phyloP scores from a whole-genome alignment of 2,888 invertebrate species.

The Heterodera filipjevi region DNA sequence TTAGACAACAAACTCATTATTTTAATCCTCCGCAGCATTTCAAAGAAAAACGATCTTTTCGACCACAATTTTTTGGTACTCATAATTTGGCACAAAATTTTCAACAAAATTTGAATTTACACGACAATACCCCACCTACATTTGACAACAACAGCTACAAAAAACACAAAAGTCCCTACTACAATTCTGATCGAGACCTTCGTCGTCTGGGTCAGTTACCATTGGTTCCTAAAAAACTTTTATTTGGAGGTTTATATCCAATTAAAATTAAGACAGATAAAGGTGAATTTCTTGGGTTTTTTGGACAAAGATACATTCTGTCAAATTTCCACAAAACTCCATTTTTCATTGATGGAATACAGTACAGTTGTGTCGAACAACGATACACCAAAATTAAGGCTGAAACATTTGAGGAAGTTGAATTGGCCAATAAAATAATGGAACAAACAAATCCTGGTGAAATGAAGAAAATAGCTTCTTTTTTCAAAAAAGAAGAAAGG shows the following conservation, averaged over 20 bases:
- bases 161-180: too few species aligned
- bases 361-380: not conserved
- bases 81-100: too few species aligned
- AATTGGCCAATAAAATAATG: conserved; percentile 11
- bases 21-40: too few species aligned
- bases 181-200: too few species aligned
- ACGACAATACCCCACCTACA: too few species aligned
- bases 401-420: not conserved
- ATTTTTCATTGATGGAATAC: not conserved
- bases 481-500: not conserved
- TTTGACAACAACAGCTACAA: too few species aligned
- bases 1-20: too few species aligned
- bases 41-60: too few species aligned
- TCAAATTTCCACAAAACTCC: not conserved
- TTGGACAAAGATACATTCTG: not conserved
- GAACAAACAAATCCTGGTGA: not conserved
- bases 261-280: not conserved
- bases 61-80: too few species aligned
- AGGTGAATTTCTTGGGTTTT: not conserved
- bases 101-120: too few species aligned
- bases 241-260: not conserved
- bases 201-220: too few species aligned
- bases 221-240: too few species aligned
- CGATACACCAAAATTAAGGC: not conserved
- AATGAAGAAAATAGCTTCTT: not conserved